Base-by-base conservation (phyloP, 2,797 vertebrate species). In the Taenioides sp. region DNA sequence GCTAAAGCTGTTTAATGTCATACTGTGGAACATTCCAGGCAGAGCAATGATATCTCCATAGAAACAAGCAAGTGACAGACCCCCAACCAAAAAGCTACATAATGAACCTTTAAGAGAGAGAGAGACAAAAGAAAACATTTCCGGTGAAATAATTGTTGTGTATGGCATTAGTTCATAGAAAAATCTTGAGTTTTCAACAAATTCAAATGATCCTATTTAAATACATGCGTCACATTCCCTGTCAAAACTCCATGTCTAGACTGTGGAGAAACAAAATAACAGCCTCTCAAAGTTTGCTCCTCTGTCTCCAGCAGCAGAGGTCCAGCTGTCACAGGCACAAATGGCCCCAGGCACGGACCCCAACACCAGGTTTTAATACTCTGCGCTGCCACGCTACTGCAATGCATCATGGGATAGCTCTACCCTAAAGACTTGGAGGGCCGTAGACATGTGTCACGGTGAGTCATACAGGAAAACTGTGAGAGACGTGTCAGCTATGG, bases 351-450 rank as follows among this genome's bases (percentile, higher is more conserved):
- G 64, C 64, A 3, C 40, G 2, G 17, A 47, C 22, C 64, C 40
- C 40, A 20, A 37, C 64, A 27, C 16, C 43, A 14, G 64, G 22
- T 18, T 65, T 65, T 65, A 65, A 65, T 65, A 20, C 64, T 11
- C 14, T 23, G 34, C 62, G 16, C 34, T 43, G 62, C n/a, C 62
- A 22, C 62, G 11, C 7, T 47, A 18, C 63, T 27, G 63, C 63
- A 47, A 47, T 49, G 62, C 40, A 65, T 43, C 14, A 27, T 4
- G 40, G 63, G 37, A 65, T 37, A n/a, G 23, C 14, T 23, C 14
- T 16, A 22, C 23, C 43, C 14, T 50, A 27, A 65, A 65, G 43
- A 50, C 64, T 65, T 20, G 0, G 37, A 4, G 37, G n/a, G 37
- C 11, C 16, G 17, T 18, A 17, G 64, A 65, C 64, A 27, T 65